Conservation (phyloP, 2,113 vertebrate species). For the Pogona vitticeps region DNA sequence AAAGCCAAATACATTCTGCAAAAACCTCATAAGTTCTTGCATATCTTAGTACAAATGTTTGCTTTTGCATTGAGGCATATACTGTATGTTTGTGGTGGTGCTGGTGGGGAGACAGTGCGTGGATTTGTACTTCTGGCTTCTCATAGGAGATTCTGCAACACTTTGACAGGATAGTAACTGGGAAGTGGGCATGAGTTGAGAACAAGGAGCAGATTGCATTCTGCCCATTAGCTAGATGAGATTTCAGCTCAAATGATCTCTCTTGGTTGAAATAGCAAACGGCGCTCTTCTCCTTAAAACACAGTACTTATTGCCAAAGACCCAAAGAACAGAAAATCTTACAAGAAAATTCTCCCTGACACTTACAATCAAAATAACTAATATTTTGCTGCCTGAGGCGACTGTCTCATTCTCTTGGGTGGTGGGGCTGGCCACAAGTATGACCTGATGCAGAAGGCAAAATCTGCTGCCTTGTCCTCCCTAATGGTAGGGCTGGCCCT, state of each 20-base stretch:
- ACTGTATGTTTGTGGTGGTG: not conserved
- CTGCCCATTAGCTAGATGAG: not conserved
- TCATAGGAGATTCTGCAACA: not conserved
- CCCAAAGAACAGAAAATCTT: not conserved
- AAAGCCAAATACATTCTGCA: constrained; percentile 14
- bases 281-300: not conserved
- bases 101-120: not conserved
- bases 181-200: not conserved
- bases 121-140: not conserved
- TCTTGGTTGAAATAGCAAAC: not conserved
- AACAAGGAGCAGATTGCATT: not conserved
- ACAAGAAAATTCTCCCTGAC: no score
- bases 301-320: not conserved
- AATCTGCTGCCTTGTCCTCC: no score
- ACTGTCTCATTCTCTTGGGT: not conserved
- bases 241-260: not conserved
- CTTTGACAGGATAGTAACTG: not conserved
- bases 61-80: not conserved
- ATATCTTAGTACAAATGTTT: constrained; percentile 14
- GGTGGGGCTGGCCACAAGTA: not conserved
- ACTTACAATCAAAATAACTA: not conserved
- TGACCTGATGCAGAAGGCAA: not conserved
- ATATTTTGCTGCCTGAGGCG: not conserved
- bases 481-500: no score
- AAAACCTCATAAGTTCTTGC: constrained; percentile 5